Evolutionary conservation across 1,140 invertebrate genomes (phyloP), one percentile per base, ranked within the genome.

Genomic region (Saxidomus purpurata): DNA sequence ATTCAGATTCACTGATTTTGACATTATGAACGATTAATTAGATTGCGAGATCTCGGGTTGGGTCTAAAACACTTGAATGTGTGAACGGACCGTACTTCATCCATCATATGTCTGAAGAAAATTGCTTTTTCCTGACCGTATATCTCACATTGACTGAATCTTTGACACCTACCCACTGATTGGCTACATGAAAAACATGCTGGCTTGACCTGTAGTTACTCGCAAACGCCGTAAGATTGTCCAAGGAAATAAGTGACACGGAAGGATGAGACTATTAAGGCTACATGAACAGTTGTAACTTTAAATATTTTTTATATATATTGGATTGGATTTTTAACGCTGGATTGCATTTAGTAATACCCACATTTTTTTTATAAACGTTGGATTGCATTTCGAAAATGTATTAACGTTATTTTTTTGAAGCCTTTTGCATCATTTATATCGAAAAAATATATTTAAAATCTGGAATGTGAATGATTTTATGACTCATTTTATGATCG

Each of bases 21-120:
- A 88, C 86, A 79, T 88, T 52, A 88, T 38, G 76, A 88, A 81
- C 74, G 40, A 88, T 88, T 88, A 71, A 88, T 88, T 88, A 81
- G 86, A 88, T 88, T 71, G 71, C 13, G 43, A 81, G 47, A 25
- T 17, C 59, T 52, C 76, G 76, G 59, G 86, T 67, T 80, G 76
- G 43, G 40, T 52, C 63, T 69, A 71, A 69, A 80, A 88, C 86
- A 88, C 86, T 81, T 49, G 40, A 15, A 88, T 47, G 86, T 88
- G 86, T 69, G 71, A 81, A 69, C 47, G 77, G 86, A 55, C 77
- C 36, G 61, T 77, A 31, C 76, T 80, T 69, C 86, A 88, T 88
- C 76, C 77, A 88, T 88, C 86, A 80, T 36, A 49, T 81, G 86
- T 80, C 59, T 31, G 13, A 69, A 28, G 86, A 69, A 63, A 81